Evolutionary conservation across 2,888 invertebrate genomes (phyloP).

Genomic region (Hirtodrosophila histrioides): DNA sequence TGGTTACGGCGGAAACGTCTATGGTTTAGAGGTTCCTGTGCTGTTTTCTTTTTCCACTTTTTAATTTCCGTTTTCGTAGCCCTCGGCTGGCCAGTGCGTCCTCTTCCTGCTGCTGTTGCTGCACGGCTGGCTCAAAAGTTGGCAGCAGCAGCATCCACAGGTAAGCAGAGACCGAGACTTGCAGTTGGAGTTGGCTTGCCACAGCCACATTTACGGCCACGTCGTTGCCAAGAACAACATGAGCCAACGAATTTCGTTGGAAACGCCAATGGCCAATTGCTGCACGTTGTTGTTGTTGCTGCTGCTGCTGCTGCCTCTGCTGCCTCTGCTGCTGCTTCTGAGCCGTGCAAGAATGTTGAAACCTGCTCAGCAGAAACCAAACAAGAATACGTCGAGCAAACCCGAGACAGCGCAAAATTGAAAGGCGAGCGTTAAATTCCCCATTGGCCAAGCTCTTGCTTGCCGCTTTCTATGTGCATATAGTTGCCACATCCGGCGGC

Average conservation of each 20-base stretch:
- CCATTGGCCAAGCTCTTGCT: slow-evolving; percentile 32
- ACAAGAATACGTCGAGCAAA: slow-evolving; percentile 45
- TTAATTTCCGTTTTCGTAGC: slow-evolving; percentile 76
- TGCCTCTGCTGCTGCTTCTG: slow-evolving; percentile 24
- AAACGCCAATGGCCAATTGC: slow-evolving; percentile 69
- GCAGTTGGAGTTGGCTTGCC: slow-evolving; percentile 45
- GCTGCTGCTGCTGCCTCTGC: slow-evolving; percentile 1
- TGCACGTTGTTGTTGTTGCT: slow-evolving; percentile 17
- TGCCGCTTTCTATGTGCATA: slow-evolving; percentile 30
- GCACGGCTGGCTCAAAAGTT: slow-evolving; percentile 54
- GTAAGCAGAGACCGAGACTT: slow-evolving; percentile 36
- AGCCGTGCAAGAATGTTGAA: slow-evolving; percentile 43
- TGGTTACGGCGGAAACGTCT: slow-evolving; percentile 54
- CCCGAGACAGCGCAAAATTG: slow-evolving; percentile 45
- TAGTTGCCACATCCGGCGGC: slow-evolving; percentile 49
- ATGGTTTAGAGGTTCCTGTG: slow-evolving; percentile 70
- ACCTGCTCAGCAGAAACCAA: slow-evolving; percentile 49
- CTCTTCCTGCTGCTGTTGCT: slow-evolving; percentile 27
- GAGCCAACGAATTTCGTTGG: slow-evolving; percentile 56
- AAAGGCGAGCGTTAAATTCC: slow-evolving; percentile 62
- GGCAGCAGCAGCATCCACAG: slow-evolving; percentile 45
- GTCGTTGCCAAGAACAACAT: slow-evolving; percentile 76
- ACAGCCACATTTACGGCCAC: slow-evolving; percentile 46
- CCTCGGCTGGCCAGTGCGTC: slow-evolving; percentile 49
- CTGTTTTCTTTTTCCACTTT: slow-evolving; percentile 79